phyloP scores from a whole-genome alignment of 2,113 vertebrate genomes.

The Coregonus clupeaformis region DNA sequence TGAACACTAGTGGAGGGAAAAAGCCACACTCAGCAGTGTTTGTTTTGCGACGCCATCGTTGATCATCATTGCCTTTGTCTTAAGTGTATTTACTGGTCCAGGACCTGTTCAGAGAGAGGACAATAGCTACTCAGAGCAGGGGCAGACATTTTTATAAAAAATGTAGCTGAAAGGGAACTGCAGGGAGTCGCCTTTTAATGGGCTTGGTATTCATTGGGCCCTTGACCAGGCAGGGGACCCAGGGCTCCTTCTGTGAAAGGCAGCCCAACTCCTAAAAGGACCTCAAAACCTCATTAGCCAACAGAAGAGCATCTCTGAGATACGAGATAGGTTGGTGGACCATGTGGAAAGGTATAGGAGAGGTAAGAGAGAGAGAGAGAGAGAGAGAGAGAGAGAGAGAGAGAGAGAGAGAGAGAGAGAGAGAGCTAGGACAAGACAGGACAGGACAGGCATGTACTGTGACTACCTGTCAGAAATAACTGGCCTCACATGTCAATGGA shows the following conservation, averaged over 20 bases:
- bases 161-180: conserved; percentile 56
- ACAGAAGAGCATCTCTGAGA: conserved; percentile 15
- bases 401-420: neutral
- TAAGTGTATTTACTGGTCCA: conserved; percentile 45
- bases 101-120: conserved; percentile 38
- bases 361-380: neutral
- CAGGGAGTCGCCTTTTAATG: conserved; percentile 49
- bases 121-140: conserved; percentile 49
- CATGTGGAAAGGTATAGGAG: neutral
- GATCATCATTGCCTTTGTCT: conserved; percentile 47
- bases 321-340: neutral
- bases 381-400: neutral
- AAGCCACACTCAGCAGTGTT: conserved; percentile 22
- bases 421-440: neutral
- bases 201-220: conserved; percentile 42
- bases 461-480: too few relatives aligned
- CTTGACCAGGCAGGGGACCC: conserved; percentile 23
- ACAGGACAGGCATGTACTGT: neutral
- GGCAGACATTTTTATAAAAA: conserved; percentile 46
- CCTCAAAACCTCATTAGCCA: conserved; percentile 34
- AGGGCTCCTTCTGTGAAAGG: conserved; percentile 31
- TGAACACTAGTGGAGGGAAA: neutral
- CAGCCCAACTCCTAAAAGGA: conserved; percentile 16
- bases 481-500: too few relatives aligned
- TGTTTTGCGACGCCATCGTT: conserved; percentile 45